Evolutionary conservation across 2,797 vertebrate genomes (phyloP), one percentile per base, ranked within the genome.

Genomic region (Enteromius treurensis): DNA sequence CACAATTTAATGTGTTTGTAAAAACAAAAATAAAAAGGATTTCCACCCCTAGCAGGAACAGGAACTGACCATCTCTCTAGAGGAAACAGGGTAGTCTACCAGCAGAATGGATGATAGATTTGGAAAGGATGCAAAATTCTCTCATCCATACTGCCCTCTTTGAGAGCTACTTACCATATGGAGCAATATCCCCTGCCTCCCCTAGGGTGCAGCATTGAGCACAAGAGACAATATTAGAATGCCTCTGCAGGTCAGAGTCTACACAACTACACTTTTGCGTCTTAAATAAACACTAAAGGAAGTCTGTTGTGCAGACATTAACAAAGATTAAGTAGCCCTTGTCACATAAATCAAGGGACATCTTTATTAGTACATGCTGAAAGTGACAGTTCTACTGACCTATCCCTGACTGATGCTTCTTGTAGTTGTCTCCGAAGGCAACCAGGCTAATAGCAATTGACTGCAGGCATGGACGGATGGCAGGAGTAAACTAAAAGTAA

Each of bases 381-480:
- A 64, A 15, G 32, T 58, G 0, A 17, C 32, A 74, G 32, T 34
- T 51, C 83, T 68, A 92, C 96, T 95, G 87, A 98, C 97, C 93
- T 88, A 98, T 93, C 86, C 96, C 94, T 5, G 95, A 95, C 88
- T 96, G 95, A 14, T 96, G 95, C 17, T 94, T 95, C 88, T 88
- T 96, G 92, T 97, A 98, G 92, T 98, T 97, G 83, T 97, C 97
- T 81, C 96, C 96, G 40, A 97, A 97, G 80, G 97, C 96, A 86
- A 98, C 96, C 14, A 98, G 94, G 80, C 97, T 93, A 2, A 97
- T 97, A 86, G 96, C 94, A 55, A 98, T 95, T 85, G 96, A 96
- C 92, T 98, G 97, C 84, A 98, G 95, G 89, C 93, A 96, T 0
- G 97, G 96, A 19, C 97, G 95, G 87, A 98, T 97, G 80, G 95